Evolutionary conservation across 2,888 invertebrate species (phyloP).

Genomic region (Hirudinaria manillensis): DNA sequence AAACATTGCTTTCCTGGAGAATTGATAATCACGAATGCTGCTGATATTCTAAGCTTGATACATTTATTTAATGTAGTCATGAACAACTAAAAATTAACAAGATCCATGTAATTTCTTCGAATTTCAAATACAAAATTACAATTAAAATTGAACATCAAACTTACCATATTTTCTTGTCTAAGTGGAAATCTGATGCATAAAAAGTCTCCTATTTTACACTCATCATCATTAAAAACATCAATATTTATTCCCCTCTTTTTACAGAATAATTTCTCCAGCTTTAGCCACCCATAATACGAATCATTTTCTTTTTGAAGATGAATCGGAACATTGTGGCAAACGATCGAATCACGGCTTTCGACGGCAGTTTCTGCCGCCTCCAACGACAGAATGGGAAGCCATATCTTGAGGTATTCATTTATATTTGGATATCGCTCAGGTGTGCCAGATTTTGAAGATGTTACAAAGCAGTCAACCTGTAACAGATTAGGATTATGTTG

Average conservation of each 20-base stretch:
- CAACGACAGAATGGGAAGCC: slow-evolving; percentile 45
- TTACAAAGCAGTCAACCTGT: slow-evolving; percentile 42
- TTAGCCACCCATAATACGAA: slow-evolving; percentile 36
- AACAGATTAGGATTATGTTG: too few relatives aligned
- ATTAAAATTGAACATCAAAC: not conserved
- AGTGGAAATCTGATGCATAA: slow-evolving; percentile 43
- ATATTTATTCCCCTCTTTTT: slow-evolving; percentile 42
- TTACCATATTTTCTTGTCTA: not conserved
- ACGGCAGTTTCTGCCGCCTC: slow-evolving; percentile 45
- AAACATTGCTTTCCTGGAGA: not conserved
- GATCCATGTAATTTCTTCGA: not conserved
- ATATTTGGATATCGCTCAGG: slow-evolving; percentile 40
- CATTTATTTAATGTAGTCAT: too few relatives aligned
- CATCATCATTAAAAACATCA: slow-evolving; percentile 29
- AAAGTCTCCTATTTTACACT: slow-evolving; percentile 39
- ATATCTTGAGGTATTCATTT: slow-evolving; percentile 43
- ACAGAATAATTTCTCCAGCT: slow-evolving; percentile 43
- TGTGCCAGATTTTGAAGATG: slow-evolving; percentile 1
- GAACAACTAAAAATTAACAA: not conserved
- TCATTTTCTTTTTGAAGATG: slow-evolving; percentile 11
- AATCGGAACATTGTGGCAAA: slow-evolving; percentile 44
- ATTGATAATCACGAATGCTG: not conserved
- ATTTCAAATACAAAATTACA: not conserved
- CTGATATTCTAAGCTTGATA: too few relatives aligned
- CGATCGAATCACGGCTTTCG: slow-evolving; percentile 40